phyloP scores from a whole-genome alignment of 2,888 invertebrate species.

The Dryocosmus kuriphilus region DNA sequence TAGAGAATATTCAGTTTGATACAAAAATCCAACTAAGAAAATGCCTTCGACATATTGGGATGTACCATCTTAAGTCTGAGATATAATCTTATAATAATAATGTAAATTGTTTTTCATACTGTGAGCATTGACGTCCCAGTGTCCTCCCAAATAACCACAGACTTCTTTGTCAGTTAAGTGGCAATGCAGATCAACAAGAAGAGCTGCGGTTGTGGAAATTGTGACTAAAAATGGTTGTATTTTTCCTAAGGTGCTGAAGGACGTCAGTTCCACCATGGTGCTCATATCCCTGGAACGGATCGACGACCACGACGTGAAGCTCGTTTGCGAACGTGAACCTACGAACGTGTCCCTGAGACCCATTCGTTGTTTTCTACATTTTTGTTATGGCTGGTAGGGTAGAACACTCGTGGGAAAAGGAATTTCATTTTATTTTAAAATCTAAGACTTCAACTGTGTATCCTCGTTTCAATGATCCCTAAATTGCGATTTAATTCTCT shows the following conservation, averaged over 20 bases:
- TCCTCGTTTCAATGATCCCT: background rate
- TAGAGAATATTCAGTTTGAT: too few relatives aligned
- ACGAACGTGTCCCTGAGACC: slow-evolving; percentile 11
- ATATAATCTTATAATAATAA: too few relatives aligned
- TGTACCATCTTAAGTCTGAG: too few relatives aligned
- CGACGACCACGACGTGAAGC: slow-evolving; percentile 53
- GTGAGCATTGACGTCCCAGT: slow-evolving; percentile 96
- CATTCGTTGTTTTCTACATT: slow-evolving; percentile 14
- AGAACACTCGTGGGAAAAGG: background rate
- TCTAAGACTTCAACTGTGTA: background rate
- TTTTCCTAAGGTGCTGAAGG: slow-evolving; percentile 92
- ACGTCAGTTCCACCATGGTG: slow-evolving; percentile 92
- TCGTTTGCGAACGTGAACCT: slow-evolving; percentile 42
- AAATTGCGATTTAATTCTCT: too few relatives aligned
- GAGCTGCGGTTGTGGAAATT: slow-evolving; percentile 90
- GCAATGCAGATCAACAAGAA: slow-evolving; percentile 95
- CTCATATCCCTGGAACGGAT: slow-evolving; percentile 87
- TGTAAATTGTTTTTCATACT: slow-evolving; percentile 82
- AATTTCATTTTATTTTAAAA: background rate
- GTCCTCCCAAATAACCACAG: slow-evolving; percentile 96
- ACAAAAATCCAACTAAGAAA: too few relatives aligned
- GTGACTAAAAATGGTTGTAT: slow-evolving; percentile 95
- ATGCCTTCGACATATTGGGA: too few relatives aligned
- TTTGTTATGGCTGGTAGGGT: slow-evolving; percentile 9
- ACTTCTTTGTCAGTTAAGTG: slow-evolving; percentile 96